A percentile compares a stretch with the other conserved stretches of the same genome.
Conservation (phyloP, 1,140 invertebrate genomes). For the Megalonaias nervosa region DNA sequence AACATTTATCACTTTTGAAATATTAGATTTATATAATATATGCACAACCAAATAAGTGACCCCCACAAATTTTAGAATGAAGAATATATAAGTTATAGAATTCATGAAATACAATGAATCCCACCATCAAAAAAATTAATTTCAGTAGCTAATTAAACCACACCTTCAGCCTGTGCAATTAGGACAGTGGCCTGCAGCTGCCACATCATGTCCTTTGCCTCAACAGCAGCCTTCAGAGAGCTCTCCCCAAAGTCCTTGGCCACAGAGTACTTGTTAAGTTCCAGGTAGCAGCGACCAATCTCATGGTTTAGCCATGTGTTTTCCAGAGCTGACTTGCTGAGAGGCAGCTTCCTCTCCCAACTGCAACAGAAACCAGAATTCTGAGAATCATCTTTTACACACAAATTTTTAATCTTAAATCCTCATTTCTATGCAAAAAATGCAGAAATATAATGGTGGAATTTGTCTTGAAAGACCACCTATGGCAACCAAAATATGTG, state of each 20-base stretch:
- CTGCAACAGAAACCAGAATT: constrained; percentile 30
- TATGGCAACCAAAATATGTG: too few relatives aligned
- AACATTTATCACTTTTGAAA: too few relatives aligned
- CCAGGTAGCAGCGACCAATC: constrained; percentile 69
- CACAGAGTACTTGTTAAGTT: constrained; percentile 51
- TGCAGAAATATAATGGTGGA: too few relatives aligned
- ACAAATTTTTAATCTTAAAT: too few relatives aligned
- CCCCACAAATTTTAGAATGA: too few relatives aligned
- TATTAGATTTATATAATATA: too few relatives aligned
- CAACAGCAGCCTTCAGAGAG: constrained; percentile 59
- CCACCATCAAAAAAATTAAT: too few relatives aligned
- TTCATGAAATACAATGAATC: too few relatives aligned
- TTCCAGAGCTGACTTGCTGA: constrained; percentile 61
- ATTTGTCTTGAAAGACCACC: too few relatives aligned
- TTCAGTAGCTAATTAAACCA: background rate
- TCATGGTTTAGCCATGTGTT: constrained; percentile 70
- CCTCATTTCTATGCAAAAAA: too few relatives aligned
- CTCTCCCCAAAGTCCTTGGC: constrained; percentile 65
- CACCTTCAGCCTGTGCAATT: constrained; percentile 65
- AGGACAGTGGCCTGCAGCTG: constrained; percentile 68
- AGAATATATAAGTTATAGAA: too few relatives aligned
- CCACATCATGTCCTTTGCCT: constrained; percentile 66
- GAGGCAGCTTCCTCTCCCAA: constrained; percentile 65
- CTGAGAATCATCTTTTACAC: background rate
- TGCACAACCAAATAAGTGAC: too few relatives aligned